These are phyloP conservation scores for Ecdyonurus torrentis DNA, from an alignment of 2,888 invertebrate genomes.

Conservation along the genomic window DNA sequence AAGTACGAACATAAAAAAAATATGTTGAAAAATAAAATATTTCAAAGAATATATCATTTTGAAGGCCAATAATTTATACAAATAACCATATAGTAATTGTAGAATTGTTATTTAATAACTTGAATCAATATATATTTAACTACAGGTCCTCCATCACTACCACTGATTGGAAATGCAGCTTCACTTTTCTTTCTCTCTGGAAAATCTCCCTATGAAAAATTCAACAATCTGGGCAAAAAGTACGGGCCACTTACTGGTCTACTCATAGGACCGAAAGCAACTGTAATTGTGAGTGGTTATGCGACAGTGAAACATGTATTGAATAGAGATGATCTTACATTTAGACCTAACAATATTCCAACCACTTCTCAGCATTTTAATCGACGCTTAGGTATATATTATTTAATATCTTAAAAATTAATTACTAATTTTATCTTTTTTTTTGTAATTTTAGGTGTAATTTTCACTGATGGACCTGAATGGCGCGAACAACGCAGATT, in stretches of 20 bases:
- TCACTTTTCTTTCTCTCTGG: not conserved
- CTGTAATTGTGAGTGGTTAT: slow-evolving; percentile 1
- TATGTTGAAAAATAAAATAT: no score
- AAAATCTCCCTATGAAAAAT: not conserved
- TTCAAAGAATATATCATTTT: no score
- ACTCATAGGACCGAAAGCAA: not conserved
- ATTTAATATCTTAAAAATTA: not conserved
- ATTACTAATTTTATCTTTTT: not conserved
- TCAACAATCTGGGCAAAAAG: not conserved
- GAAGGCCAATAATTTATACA: no score
- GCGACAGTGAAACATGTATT: slow-evolving; percentile 4
- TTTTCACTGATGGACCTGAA: slow-evolving; percentile 42
- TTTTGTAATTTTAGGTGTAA: slow-evolving; percentile 33
- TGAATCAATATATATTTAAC: no score
- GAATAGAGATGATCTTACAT: slow-evolving; percentile 4
- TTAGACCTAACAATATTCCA: not conserved
- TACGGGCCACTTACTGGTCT: slow-evolving; percentile 6
- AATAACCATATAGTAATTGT: no score
- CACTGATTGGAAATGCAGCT: no score
- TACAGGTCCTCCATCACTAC: no score
- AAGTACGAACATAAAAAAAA: no score
- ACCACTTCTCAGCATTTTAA: not conserved
- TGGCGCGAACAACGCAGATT: slow-evolving; percentile 52
- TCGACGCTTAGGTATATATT: not conserved
- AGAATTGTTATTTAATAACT: no score